phyloP scores from a whole-genome alignment of 1,140 invertebrate genomes.

The Pachyrhynchus sulphureomaculatus region DNA sequence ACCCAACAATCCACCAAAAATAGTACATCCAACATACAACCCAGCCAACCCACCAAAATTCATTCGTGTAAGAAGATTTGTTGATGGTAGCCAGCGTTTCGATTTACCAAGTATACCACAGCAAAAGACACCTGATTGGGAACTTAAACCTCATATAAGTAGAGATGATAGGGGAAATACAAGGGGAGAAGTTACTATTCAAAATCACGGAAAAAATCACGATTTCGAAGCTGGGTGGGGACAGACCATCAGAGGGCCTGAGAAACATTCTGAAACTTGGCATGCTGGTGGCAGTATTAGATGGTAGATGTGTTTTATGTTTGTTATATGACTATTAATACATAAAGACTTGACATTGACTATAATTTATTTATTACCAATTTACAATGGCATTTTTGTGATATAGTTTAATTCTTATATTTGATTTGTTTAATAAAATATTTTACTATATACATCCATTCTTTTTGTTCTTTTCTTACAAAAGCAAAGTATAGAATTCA shows the following conservation, averaged over 20 bases:
- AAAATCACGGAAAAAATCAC: constrained; percentile 32
- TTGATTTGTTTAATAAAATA: too few species aligned
- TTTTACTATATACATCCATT: too few species aligned
- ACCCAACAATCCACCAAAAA: neutral
- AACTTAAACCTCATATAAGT: constrained; percentile 25
- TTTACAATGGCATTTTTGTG: too few species aligned
- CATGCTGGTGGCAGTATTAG: constrained; percentile 31
- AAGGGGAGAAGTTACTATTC: constrained; percentile 8
- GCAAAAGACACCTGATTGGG: constrained; percentile 13
- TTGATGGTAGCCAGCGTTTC: neutral
- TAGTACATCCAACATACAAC: constrained; percentile 4
- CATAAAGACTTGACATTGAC: too few species aligned
- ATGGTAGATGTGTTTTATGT: too few species aligned
- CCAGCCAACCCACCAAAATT: constrained; percentile 8
- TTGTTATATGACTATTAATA: too few species aligned
- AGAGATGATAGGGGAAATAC: constrained; percentile 31
- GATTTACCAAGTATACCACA: neutral
- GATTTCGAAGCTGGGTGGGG: constrained; percentile 33
- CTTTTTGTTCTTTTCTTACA: too few species aligned
- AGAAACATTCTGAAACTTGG: constrained; percentile 32
- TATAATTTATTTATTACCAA: too few species aligned
- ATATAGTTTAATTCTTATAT: too few species aligned
- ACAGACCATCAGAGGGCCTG: constrained; percentile 24
- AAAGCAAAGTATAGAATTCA: too few species aligned
- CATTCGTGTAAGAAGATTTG: constrained; percentile 9